Evolutionary conservation across 2,797 vertebrate species (phyloP), one percentile per base, ranked within the genome.

Genomic region (Rhadinocentrus ornatus): DNA sequence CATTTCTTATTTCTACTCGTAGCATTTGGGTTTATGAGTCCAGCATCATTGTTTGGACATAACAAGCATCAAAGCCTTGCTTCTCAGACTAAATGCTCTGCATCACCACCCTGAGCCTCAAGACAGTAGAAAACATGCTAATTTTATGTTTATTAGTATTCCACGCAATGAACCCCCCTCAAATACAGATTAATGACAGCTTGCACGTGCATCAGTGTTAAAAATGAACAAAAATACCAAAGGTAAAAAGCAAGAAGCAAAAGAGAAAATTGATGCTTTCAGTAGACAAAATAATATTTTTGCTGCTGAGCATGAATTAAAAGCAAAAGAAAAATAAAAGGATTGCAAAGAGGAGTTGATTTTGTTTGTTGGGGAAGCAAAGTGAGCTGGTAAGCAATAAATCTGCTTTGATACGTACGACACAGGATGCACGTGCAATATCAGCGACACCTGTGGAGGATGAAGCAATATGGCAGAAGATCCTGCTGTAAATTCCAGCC

Each of bases 21-120:
- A 84, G 74, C 82, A 90, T 90, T 86, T 87, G 6, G 37, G 34
- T 82, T 82, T 84, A 85, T 24, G 77, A 79, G 71, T 69, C 66
- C 35, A 54, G 53, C 63, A 61, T 29, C 44, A 34, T 37, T 66
- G n/a, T 72, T 64, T 55, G 66, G 22, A 61, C 13, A 26, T 18
- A 37, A 84, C 18, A 1, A 68, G 62, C 62, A n/a, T 10, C 26
- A 15, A 31, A 58, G 26, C 60, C 26, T 39, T 3, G 34, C 63
- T 71, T 32, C 57, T 59, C 70, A 35, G 53, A 57, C 66, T n/a
- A 34, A 16, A 67, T 26, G 55, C 35, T 20, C 66, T 34, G 50
- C 16, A 29, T 77, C 58, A 62, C 59, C 8, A 15, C 34, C 37
- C 58, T 20, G 55, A 57, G 62, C 62, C 15, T 16, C 24, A 29